Conservation (phyloP, 2,888 invertebrate species). For the Perdita meconis region DNA sequence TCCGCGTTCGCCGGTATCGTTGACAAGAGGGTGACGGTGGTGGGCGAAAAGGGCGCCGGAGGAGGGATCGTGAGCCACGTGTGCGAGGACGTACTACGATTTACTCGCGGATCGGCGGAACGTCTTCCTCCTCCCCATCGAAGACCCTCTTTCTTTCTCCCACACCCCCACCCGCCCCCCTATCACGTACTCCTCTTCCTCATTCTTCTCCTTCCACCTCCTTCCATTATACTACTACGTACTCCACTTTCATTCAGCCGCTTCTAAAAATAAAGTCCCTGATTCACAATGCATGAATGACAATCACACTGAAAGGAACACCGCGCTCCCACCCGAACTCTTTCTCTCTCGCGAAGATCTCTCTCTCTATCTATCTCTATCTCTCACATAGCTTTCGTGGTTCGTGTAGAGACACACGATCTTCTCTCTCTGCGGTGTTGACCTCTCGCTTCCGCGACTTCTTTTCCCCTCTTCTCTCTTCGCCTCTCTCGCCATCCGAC, state of each 20-base stretch:
- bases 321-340: constrained; percentile 60
- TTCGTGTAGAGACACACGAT: too few relatives aligned
- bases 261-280: constrained; percentile 82
- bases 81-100: constrained; percentile 72
- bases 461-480: constrained; percentile 28
- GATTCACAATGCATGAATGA: constrained; percentile 83
- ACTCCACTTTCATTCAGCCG: constrained; percentile 83
- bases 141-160: constrained; percentile 42
- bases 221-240: constrained; percentile 72
- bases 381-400: not conserved
- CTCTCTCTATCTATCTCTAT: constrained; percentile 29
- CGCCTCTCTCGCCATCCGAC: constrained; percentile 6
- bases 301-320: constrained; percentile 76
- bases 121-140: constrained; percentile 68
- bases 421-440: constrained; percentile 5
- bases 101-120: constrained; percentile 76
- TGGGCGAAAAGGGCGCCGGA: constrained; percentile 48
- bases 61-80: constrained; percentile 63
- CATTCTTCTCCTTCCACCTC: constrained; percentile 45
- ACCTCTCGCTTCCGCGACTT: constrained; percentile 1
- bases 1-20: constrained; percentile 59
- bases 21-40: constrained; percentile 43
- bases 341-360: constrained; percentile 14
- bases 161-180: constrained; percentile 43
- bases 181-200: constrained; percentile 67